Base-by-base conservation (phyloP, 2,797 vertebrate genomes). In the Phrynocephalus vlangalii region DNA sequence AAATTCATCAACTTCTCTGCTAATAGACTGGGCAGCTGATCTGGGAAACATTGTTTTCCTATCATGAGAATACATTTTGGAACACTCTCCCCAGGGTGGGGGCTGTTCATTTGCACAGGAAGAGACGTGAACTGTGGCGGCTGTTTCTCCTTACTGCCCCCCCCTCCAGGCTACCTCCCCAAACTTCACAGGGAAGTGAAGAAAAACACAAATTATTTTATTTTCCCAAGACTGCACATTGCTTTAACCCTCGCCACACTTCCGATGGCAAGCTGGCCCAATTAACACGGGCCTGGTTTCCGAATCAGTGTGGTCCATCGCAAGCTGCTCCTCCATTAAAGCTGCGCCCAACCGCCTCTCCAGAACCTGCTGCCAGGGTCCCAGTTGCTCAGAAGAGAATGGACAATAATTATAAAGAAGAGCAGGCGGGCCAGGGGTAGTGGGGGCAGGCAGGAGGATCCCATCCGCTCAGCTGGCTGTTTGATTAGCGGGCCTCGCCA, bases 231-330 rank as follows among this genome's bases (percentile, higher is more conserved):
- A 11, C 75, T 70, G 89, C 9, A 10, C 44, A n/a, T 38, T 48
- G 38, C 26, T 38, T 18, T 1, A 0, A 56, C 44, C 60, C 85
- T 50, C 56, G 6, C 4, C 5, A 7, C 1, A 24, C 5, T 44
- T 44, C 22, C 18, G 15, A 3, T 50, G 79, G 52, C 73, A 16
- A 18, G 0, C 30, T 77, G 66, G 76, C 71, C 79, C 28, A 78
- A n/a, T 67, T 86, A 1, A 56, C n/a, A 1, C 0, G 0, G 67
- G n/a, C 11, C 5, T 44, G 56, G 71, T n/a, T 66, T 1, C 0
- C 28, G 71, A 11, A 88, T 60, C 66, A 10, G 72, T 79, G 24
- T 6, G 48, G 44, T 16, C 0, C 10, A 11, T 0, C 0, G 22
- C 4, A n/a, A 20, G 24, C 0, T 15, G 6, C 0, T 0, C 30